These are phyloP conservation scores for Vollenhovia emeryi DNA, from an alignment of 1,140 invertebrate species.

Conservation along the genomic window DNA sequence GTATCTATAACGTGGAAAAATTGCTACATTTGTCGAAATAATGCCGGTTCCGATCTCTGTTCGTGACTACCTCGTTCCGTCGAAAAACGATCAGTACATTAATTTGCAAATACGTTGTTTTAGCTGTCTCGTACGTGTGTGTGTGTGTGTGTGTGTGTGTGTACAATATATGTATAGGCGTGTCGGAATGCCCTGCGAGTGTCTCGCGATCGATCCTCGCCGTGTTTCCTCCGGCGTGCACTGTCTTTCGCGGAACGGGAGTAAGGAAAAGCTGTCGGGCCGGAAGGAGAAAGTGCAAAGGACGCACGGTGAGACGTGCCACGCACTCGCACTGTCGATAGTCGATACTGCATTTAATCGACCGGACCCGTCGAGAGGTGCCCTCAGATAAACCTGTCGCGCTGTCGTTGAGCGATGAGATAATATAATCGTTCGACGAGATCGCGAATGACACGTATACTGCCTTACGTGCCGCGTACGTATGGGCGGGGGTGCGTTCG, in stretches of 20 bases:
- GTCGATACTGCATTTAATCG: conserved; percentile 60
- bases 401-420: conserved; percentile 59
- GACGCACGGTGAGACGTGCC: conserved; percentile 29
- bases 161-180: background rate
- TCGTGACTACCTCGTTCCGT: conserved; percentile 36
- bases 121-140: conserved; percentile 5
- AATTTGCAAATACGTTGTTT: conserved; percentile 49
- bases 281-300: conserved; percentile 55
- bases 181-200: conserved; percentile 55
- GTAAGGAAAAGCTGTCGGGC: conserved; percentile 58
- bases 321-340: conserved; percentile 47
- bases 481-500: conserved; percentile 69
- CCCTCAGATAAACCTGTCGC: conserved; percentile 57
- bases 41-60: conserved; percentile 34
- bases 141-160: background rate
- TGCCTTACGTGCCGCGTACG: conserved; percentile 61
- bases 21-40: background rate
- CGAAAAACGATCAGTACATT: conserved; percentile 58
- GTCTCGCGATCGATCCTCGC: conserved; percentile 65
- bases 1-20: background rate
- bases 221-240: conserved; percentile 49
- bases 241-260: conserved; percentile 59
- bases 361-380: conserved; percentile 24
- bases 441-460: conserved; percentile 53
- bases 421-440: conserved; percentile 69